Base-by-base conservation (phyloP, 2,888 invertebrate species). In the Apamea anceps region DNA sequence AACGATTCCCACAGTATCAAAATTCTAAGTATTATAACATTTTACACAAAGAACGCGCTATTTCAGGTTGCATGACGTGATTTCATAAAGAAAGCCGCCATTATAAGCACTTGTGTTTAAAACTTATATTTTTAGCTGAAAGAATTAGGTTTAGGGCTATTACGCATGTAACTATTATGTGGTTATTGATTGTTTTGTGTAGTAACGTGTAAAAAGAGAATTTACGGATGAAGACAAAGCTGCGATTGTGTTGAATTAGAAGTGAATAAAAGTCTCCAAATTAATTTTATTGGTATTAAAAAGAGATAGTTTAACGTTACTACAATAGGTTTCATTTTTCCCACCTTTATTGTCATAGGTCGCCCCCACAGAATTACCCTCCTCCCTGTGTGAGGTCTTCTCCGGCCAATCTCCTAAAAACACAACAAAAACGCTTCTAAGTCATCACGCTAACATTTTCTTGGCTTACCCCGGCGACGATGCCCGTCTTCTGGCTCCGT, bases 81-180 rank as follows among this genome's bases (percentile, higher is more conserved):
- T 80, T 80, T 75, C 78, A 88, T 85, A 84, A 81, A 87, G 45
- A 75, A 75, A 72, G 32, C 67, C 37, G 51, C 80, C 72, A 81
- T 88, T 83, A 87, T 85, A 85, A 82, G 71, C 21, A 72, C 60
- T 77, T 71, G 66, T 79, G 77, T 85, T 85, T 81, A 81, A 84
- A 86, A 85, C 82, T 79, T 84, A 80, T 87, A 89, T 91, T 88
- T 90, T 91, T 87, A 85, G 85, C 82, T 62, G 62, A 82, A 80
- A 63, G 67, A 88, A 88, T 85, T 84, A 82, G 51, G 79, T 78
- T 88, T 72, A 87, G 79, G 85, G 60, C 51, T 70, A 70, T 60
- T 79, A 82, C 82, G 71, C 82, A 79, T 80, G 71, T 60, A 77
- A 37, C 65, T 79, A 77, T 75, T 62, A 13, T 72, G 51, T 75